Percentiles rank a stretch among this genome's conserved stretches.
These are phyloP conservation scores for Labeo calbasu DNA, from an alignment of 2,797 vertebrate genomes.

Conservation along the genomic window DNA sequence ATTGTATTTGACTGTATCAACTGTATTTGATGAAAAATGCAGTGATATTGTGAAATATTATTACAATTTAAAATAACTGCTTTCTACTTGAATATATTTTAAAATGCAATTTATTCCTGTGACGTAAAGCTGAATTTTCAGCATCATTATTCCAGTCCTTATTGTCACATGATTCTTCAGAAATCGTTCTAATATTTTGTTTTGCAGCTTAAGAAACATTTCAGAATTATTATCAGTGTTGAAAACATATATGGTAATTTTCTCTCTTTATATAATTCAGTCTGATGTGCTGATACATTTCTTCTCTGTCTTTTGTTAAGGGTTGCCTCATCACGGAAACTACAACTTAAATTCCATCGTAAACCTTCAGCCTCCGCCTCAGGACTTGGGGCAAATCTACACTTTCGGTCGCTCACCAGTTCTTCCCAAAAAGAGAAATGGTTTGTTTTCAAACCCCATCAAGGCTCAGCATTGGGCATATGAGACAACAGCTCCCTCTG, in stretches of 20 bases:
- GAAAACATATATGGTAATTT: no score
- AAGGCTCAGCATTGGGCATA: slow-evolving; percentile 71
- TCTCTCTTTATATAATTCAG: not conserved
- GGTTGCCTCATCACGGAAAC: slow-evolving; percentile 68
- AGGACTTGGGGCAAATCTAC: slow-evolving; percentile 74
- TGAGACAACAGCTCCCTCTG: slow-evolving; percentile 80
- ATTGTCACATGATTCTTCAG: not conserved
- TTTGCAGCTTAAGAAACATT: no score
- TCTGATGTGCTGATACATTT: not conserved
- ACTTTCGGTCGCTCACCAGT: slow-evolving; percentile 70
- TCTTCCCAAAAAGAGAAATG: slow-evolving; percentile 75
- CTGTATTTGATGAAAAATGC: not conserved
- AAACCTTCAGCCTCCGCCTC: slow-evolving; percentile 76
- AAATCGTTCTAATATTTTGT: not conserved
- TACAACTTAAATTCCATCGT: slow-evolving; percentile 72
- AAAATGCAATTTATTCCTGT: not conserved
- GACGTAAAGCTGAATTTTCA: not conserved
- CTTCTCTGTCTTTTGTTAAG: slow-evolving; percentile 56
- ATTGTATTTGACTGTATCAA: no score
- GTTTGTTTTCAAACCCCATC: slow-evolving; percentile 71
- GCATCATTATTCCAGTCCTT: not conserved
- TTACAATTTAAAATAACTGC: not conserved
- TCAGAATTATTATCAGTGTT: no score
- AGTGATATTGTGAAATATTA: not conserved
- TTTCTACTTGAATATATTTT: not conserved